Conservation (phyloP, 2,797 vertebrate species). For the Callimico goeldii region DNA sequence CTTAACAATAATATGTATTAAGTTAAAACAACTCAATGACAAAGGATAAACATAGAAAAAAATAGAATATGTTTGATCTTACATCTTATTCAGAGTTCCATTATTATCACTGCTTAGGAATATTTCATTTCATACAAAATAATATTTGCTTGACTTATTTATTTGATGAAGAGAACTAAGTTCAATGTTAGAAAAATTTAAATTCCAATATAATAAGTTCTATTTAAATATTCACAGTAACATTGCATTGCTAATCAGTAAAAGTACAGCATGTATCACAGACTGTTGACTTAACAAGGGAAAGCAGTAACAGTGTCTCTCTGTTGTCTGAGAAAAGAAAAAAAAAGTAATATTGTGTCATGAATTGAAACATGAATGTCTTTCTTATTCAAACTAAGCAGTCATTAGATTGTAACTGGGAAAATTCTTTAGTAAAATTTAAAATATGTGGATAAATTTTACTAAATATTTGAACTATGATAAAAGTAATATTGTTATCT, state of each 20-base stretch:
- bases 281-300: constrained; percentile 14
- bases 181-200: constrained; percentile 51
- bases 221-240: constrained; percentile 6
- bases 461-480: background rate
- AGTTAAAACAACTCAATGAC: constrained; percentile 65
- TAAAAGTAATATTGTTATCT: background rate
- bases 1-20: constrained; percentile 60
- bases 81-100: constrained; percentile 42
- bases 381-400: constrained; percentile 16
- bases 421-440: constrained; percentile 8
- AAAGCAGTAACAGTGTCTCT: constrained; percentile 72
- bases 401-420: constrained; percentile 22
- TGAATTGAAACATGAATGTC: background rate
- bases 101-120: constrained; percentile 12
- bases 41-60: constrained; percentile 66
- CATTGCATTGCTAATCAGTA: background rate
- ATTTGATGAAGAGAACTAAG: constrained; percentile 50
- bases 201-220: background rate
- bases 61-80: constrained; percentile 53
- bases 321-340: background rate
- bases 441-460: constrained; percentile 25
- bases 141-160: constrained; percentile 26
- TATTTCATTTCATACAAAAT: constrained; percentile 53
- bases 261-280: constrained; percentile 48
- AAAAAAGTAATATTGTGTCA: background rate